These are phyloP conservation scores for Dipodomys ordii DNA, from an alignment of 2,113 vertebrate genomes.

Conservation along the genomic window DNA sequence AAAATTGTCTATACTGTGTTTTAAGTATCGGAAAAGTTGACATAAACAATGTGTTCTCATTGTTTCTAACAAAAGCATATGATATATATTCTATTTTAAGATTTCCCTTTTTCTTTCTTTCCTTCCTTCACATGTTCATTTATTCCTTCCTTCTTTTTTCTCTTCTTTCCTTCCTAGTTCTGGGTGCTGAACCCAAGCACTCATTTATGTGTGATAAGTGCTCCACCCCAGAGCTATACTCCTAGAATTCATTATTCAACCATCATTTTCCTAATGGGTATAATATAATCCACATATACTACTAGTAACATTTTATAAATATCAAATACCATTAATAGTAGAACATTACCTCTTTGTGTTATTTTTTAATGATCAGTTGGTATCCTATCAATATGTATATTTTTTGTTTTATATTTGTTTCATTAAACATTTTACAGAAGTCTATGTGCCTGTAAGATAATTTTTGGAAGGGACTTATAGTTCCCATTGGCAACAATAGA, in stretches of 20 bases:
- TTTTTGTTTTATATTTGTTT: conserved; percentile 42
- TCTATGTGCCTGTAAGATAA: neutral
- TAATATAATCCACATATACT: neutral
- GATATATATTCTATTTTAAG: neutral
- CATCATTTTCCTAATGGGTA: neutral
- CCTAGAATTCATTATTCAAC: neutral
- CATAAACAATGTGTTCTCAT: neutral
- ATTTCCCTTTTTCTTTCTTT: neutral
- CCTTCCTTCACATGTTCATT: no score
- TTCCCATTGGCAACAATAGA: neutral
- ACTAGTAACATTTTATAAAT: conserved; percentile 15
- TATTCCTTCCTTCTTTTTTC: no score
- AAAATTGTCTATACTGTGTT: neutral
- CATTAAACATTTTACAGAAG: neutral
- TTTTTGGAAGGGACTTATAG: neutral
- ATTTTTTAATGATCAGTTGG: neutral
- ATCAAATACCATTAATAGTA: neutral
- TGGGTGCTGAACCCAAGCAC: neutral
- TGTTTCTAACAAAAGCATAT: neutral
- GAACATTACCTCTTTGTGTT: neutral
- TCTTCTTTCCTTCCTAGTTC: neutral
- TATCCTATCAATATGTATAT: neutral
- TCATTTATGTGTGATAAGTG: neutral
- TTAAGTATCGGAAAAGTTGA: neutral
- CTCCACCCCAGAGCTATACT: neutral